These are phyloP conservation scores for Nibea coibor DNA, from an alignment of 2,113 vertebrate species.

Conservation along the genomic window DNA sequence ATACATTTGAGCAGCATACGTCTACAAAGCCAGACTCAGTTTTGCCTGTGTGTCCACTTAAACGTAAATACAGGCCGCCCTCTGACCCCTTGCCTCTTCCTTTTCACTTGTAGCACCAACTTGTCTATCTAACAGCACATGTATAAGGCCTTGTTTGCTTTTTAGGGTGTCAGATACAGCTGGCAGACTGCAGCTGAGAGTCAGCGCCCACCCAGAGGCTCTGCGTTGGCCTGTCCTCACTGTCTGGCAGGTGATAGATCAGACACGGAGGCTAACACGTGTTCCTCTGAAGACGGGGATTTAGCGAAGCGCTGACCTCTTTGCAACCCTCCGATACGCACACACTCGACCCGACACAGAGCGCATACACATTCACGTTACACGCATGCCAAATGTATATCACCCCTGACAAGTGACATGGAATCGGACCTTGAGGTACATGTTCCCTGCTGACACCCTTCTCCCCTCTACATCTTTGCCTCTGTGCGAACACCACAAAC, in stretches of 20 bases:
- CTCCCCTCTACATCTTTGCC: background rate
- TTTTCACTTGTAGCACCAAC: slow-evolving; percentile 31
- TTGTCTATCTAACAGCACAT: slow-evolving; percentile 30
- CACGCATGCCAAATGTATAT: slow-evolving; percentile 63
- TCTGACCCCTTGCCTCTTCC: slow-evolving; percentile 15
- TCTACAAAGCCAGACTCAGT: background rate
- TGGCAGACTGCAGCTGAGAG: slow-evolving; percentile 55
- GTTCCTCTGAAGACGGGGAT: slow-evolving; percentile 74
- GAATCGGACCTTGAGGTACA: slow-evolving; percentile 44
- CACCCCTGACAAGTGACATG: slow-evolving; percentile 54
- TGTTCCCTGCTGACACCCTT: slow-evolving; percentile 9
- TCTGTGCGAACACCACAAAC: slow-evolving; percentile 15
- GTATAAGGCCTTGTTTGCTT: slow-evolving; percentile 54
- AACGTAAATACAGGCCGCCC: background rate
- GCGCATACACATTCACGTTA: slow-evolving; percentile 34
- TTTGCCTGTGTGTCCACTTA: background rate
- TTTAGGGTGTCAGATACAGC: slow-evolving; percentile 57
- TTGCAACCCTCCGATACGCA: slow-evolving; percentile 50
- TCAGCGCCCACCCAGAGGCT: slow-evolving; percentile 70
- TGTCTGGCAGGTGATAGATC: slow-evolving; percentile 80
- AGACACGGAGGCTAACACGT: slow-evolving; percentile 74
- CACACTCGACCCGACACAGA: slow-evolving; percentile 2
- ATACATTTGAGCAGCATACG: background rate
- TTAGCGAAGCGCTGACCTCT: slow-evolving; percentile 69
- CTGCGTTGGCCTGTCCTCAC: slow-evolving; percentile 69